These are phyloP conservation scores for Myioborus melanocephalus DNA, from an alignment of 2,797 vertebrate genomes.

Conservation along the genomic window DNA sequence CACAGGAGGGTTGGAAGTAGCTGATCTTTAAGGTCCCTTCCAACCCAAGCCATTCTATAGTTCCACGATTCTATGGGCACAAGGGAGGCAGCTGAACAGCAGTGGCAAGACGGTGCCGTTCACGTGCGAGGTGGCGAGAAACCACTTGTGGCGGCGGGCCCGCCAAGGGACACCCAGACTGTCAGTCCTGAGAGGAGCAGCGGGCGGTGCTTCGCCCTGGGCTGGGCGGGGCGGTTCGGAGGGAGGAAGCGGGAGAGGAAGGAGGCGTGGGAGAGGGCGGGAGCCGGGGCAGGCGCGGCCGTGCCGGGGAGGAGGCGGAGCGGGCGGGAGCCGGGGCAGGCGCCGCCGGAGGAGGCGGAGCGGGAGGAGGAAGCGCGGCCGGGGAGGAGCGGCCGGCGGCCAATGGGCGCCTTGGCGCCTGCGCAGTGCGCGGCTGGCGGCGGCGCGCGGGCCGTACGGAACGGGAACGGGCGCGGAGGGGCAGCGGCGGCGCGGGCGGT, in stretches of 20 bases:
- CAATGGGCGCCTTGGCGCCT: not conserved
- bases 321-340: not conserved
- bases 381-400: not conserved
- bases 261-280: too few relatives aligned
- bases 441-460: slow-evolving; percentile 42
- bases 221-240: not conserved
- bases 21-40: not conserved
- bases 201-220: not conserved
- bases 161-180: accelerated
- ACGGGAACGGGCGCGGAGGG: not conserved
- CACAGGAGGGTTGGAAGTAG: not conserved
- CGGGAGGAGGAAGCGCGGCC: not conserved
- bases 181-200: accelerated
- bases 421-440: not conserved
- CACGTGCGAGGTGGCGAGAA: accelerated
- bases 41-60: not conserved
- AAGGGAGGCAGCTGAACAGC: not conserved
- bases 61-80: not conserved
- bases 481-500: not conserved
- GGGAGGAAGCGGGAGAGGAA: accelerated
- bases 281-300: not conserved
- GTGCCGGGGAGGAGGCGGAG: not conserved
- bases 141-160: accelerated
- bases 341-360: not conserved
- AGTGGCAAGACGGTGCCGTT: not conserved